These are phyloP conservation scores for Athetis lepigone DNA, from an alignment of 2,888 invertebrate species.

Conservation along the genomic window DNA sequence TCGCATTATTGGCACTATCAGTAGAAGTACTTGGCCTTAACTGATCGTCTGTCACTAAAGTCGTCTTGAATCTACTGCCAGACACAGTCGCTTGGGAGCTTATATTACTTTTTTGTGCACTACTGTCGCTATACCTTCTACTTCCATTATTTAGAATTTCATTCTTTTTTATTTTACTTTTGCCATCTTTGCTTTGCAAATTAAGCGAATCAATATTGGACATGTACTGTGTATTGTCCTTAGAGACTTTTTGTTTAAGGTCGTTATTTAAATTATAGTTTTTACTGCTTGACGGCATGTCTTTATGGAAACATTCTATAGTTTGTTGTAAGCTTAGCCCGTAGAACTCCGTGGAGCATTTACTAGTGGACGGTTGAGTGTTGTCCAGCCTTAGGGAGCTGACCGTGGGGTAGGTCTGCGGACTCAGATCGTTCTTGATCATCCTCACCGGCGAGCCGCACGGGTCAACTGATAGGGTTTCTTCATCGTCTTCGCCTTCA, in stretches of 20 bases:
- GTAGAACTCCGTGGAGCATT: slow-evolving; percentile 74
- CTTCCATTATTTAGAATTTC: slow-evolving; percentile 82
- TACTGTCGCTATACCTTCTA: slow-evolving; percentile 83
- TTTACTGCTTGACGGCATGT: slow-evolving; percentile 85
- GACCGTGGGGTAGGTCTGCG: slow-evolving; percentile 63
- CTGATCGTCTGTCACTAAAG: slow-evolving; percentile 80
- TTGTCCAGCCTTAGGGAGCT: slow-evolving; percentile 63
- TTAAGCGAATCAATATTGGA: slow-evolving; percentile 77
- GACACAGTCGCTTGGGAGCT: slow-evolving; percentile 68
- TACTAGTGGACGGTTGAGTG: slow-evolving; percentile 74
- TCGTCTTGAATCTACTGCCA: slow-evolving; percentile 84
- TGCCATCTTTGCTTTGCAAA: slow-evolving; percentile 75
- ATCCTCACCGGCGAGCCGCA: slow-evolving; percentile 80
- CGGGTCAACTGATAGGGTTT: slow-evolving; percentile 89
- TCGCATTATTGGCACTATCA: slow-evolving; percentile 71
- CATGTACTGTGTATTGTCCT: slow-evolving; percentile 70
- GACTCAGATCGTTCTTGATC: slow-evolving; percentile 82
- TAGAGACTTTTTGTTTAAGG: slow-evolving; percentile 76
- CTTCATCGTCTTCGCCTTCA: slow-evolving; percentile 91
- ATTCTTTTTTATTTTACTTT: slow-evolving; percentile 71
- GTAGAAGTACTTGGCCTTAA: slow-evolving; percentile 72
- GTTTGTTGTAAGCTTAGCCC: slow-evolving; percentile 81
- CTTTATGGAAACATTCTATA: slow-evolving; percentile 83
- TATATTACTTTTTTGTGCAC: slow-evolving; percentile 78
- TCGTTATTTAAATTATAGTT: slow-evolving; percentile 82